Evolutionary conservation across 2,113 vertebrate species (phyloP).

Genomic region (Melospiza georgiana): DNA sequence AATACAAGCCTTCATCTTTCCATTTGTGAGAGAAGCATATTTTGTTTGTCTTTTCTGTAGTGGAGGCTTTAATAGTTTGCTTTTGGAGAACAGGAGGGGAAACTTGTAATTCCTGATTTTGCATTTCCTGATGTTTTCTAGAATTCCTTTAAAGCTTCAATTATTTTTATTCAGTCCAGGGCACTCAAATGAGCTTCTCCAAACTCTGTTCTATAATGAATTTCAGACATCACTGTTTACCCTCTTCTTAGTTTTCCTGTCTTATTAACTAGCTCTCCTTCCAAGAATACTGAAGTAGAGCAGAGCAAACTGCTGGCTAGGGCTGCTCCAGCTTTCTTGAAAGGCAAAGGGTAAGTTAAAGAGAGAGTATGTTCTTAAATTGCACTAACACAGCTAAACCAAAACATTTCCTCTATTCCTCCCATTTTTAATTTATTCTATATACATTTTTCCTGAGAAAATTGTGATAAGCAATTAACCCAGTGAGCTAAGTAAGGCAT

Average conservation of each 20-base stretch:
- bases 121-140: neutral
- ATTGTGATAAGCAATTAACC: slow-evolving; percentile 62
- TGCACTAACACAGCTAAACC: slow-evolving; percentile 73
- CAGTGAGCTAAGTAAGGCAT: neutral
- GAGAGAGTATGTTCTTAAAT: slow-evolving; percentile 53
- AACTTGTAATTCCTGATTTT: neutral
- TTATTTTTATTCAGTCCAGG: neutral
- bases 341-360: slow-evolving; percentile 94
- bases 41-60: neutral
- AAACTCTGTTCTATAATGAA: slow-evolving; percentile 41
- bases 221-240: slow-evolving; percentile 61
- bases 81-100: neutral
- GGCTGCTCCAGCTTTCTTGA: slow-evolving; percentile 91
- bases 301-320: slow-evolving; percentile 87
- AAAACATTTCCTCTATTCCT: neutral
- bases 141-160: neutral
- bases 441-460: neutral
- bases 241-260: slow-evolving; percentile 80
- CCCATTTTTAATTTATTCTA: neutral
- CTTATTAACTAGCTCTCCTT: slow-evolving; percentile 87
- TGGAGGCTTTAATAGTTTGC: neutral
- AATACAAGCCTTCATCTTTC: neutral
- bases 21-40: neutral
- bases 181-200: neutral
- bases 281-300: slow-evolving; percentile 85